Evolutionary conservation across 2,888 invertebrate species (phyloP).

Genomic region (Calliphora vomitoria): DNA sequence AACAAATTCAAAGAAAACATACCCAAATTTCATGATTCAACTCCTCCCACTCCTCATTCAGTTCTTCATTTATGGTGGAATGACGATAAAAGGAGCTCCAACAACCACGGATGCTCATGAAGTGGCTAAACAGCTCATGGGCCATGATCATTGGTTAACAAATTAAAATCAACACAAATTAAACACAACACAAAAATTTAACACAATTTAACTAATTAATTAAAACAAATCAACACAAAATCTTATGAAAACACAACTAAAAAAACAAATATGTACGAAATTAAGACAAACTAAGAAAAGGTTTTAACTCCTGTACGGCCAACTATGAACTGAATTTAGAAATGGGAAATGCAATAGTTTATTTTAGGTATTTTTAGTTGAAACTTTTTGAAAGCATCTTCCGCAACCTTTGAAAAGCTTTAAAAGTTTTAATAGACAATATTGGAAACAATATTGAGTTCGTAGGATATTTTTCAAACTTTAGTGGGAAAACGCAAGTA

Average conservation of each 20-base stretch:
- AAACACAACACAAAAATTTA: slow-evolving; percentile 37
- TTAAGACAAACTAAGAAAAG: too few species aligned
- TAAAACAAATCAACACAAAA: slow-evolving; percentile 20
- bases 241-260: background rate
- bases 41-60: slow-evolving; percentile 81
- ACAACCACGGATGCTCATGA: slow-evolving; percentile 75
- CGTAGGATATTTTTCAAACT: too few species aligned
- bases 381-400: background rate
- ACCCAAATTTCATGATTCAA: slow-evolving; percentile 83
- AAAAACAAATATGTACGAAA: background rate
- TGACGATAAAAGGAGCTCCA: slow-evolving; percentile 80
- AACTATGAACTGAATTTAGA: slow-evolving; percentile 21
- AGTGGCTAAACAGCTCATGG: slow-evolving; percentile 65
- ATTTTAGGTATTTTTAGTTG: background rate
- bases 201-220: slow-evolving; percentile 5
- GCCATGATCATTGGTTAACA: slow-evolving; percentile 34
- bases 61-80: slow-evolving; percentile 78
- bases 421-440: too few species aligned
- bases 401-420: background rate
- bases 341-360: background rate
- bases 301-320: background rate
- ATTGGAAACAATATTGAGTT: too few species aligned
- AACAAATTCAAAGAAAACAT: slow-evolving; percentile 75
- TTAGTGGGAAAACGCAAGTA: too few species aligned
- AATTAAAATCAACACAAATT: slow-evolving; percentile 29